Conservation (phyloP, 2,888 invertebrate species). For the Steinernema scapterisci region DNA sequence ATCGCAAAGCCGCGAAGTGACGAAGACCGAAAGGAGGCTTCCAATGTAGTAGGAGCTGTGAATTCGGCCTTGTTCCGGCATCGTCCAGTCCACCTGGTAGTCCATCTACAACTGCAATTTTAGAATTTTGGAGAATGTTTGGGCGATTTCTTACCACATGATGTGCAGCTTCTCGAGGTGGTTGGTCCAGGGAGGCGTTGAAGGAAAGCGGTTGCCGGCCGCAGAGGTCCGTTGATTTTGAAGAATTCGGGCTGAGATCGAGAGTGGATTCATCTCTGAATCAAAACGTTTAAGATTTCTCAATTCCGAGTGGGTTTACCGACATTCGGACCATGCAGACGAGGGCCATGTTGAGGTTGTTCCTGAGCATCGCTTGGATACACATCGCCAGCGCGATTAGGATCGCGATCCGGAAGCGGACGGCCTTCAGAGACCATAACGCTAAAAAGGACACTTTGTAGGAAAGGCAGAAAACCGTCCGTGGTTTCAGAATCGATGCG, state of each 20-base stretch:
- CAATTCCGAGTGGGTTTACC: neutral
- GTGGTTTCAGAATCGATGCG: too few relatives aligned
- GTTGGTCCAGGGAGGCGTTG: neutral
- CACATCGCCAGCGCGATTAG: conserved; percentile 50
- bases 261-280: neutral
- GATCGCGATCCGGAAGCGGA: conserved; percentile 56
- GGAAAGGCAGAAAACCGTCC: too few relatives aligned
- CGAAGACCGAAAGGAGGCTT: conserved; percentile 55
- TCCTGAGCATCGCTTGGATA: conserved; percentile 52
- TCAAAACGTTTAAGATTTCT: neutral
- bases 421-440: conserved; percentile 54
- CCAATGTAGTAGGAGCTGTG: conserved; percentile 62
- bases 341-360: conserved; percentile 59
- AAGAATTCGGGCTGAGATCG: neutral
- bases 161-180: neutral
- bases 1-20: conserved; percentile 48
- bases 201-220: neutral
- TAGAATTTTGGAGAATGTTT: neutral
- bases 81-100: conserved; percentile 54
- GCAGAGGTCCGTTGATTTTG: conserved; percentile 33
- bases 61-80: conserved; percentile 53
- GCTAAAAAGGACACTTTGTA: conserved; percentile 55
- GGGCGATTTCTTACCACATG: neutral
- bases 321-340: conserved; percentile 51
- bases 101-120: conserved; percentile 38